Conservation (phyloP, 2,113 vertebrate genomes). For the Mustela nigripes region DNA sequence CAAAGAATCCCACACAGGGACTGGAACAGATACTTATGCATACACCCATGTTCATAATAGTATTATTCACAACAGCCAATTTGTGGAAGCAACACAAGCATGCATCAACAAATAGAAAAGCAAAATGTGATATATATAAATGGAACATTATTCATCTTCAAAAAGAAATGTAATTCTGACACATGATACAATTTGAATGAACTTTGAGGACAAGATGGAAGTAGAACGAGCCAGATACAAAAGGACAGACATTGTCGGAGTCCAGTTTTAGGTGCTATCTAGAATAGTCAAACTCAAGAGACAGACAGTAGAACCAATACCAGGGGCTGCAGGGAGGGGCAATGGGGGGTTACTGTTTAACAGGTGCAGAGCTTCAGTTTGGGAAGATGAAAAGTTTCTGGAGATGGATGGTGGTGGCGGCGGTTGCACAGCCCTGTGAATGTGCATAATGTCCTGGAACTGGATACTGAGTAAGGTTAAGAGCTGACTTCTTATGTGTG, state of each 20-base stretch:
- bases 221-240: background rate
- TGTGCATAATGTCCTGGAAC: rapidly evolving
- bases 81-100: background rate
- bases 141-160: background rate
- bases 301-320: background rate
- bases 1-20: background rate
- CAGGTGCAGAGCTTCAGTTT: background rate
- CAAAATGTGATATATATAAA: rapidly evolving
- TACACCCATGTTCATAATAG: background rate
- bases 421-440: rapidly evolving
- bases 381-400: background rate
- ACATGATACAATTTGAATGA: background rate
- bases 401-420: background rate
- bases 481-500: background rate
- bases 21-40: background rate
- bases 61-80: background rate
- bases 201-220: background rate
- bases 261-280: background rate
- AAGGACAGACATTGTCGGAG: background rate
- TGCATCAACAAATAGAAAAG: background rate
- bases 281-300: background rate
- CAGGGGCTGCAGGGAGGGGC: background rate
- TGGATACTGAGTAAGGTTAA: background rate
- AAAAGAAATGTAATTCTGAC: background rate
- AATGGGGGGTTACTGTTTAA: background rate